Conservation (phyloP, 1,140 invertebrate genomes). For the Lepidurus apus region DNA sequence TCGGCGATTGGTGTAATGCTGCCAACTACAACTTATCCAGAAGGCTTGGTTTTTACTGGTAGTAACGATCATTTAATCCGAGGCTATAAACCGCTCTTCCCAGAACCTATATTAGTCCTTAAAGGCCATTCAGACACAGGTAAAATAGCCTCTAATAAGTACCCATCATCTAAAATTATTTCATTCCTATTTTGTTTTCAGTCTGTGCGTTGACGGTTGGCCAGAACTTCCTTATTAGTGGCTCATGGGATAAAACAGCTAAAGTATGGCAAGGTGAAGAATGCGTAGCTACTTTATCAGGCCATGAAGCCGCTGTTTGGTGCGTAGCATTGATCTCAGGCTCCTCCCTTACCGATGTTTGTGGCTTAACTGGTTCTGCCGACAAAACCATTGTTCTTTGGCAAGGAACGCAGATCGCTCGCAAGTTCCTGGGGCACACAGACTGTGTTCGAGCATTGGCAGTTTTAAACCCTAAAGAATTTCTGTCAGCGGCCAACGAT, state of each 20-base stretch:
- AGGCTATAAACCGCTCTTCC: conserved; percentile 58
- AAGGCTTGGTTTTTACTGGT: conserved; percentile 77
- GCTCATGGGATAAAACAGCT: conserved; percentile 87
- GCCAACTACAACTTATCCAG: conserved; percentile 59
- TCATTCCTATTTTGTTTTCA: conserved; percentile 42
- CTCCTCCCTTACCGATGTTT: conserved; percentile 48
- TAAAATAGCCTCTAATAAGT: conserved; percentile 40
- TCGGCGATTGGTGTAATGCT: conserved; percentile 68
- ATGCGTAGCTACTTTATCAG: conserved; percentile 56
- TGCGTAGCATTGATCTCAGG: conserved; percentile 57
- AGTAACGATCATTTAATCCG: conserved; percentile 81
- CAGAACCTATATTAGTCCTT: conserved; percentile 55
- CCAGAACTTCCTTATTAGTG: conserved; percentile 59
- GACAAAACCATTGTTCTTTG: conserved; percentile 86
- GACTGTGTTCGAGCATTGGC: conserved; percentile 82
- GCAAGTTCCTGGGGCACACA: conserved; percentile 61
- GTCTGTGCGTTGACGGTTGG: conserved; percentile 61
- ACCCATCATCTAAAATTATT: conserved; percentile 17
- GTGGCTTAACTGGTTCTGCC: conserved; percentile 77
- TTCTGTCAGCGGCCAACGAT: conserved; percentile 89
- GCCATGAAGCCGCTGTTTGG: conserved; percentile 87
- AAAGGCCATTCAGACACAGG: conserved; percentile 73
- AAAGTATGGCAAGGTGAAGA: conserved; percentile 64
- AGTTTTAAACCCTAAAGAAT: conserved; percentile 59
- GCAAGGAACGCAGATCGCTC: conserved; percentile 53